Evolutionary conservation across 2,888 invertebrate genomes (phyloP).

Genomic region (Andrena haemorrhoa): DNA sequence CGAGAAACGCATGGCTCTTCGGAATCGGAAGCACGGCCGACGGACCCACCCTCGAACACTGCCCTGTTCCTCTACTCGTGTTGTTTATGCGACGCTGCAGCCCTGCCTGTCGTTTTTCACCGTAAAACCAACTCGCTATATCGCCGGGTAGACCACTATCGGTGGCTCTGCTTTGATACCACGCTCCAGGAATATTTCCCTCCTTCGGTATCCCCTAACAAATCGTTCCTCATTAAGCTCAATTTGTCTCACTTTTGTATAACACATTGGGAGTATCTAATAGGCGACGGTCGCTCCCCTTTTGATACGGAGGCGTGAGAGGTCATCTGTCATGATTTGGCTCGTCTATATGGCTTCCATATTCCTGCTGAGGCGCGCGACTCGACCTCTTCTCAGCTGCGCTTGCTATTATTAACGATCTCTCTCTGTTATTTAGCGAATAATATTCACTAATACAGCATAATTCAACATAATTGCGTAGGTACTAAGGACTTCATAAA

Average conservation of each 20-base stretch:
- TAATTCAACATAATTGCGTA: too few relatives aligned
- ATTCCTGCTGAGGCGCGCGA: neutral
- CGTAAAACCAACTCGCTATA: neutral
- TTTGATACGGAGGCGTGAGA: conserved; percentile 44
- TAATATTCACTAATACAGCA: neutral
- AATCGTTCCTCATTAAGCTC: conserved; percentile 77
- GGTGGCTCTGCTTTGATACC: conserved; percentile 9
- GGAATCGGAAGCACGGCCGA: conserved; percentile 25
- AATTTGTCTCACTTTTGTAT: conserved; percentile 68
- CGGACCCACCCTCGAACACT: neutral
- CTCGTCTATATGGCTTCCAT: conserved; percentile 2
- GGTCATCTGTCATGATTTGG: conserved; percentile 43
- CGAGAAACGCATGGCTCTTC: conserved; percentile 15
- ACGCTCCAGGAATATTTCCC: conserved; percentile 13
- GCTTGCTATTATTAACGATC: neutral
- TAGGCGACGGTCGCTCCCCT: conserved; percentile 37
- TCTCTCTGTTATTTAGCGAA: neutral
- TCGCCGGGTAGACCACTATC: conserved; percentile 3
- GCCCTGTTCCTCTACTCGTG: conserved; percentile 9
- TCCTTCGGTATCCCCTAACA: conserved; percentile 61
- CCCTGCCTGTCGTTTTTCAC: conserved; percentile 7
- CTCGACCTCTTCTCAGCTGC: neutral
- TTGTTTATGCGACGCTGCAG: conserved; percentile 38
- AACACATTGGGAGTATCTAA: conserved; percentile 46
- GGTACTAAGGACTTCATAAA: neutral